Conservation (phyloP, 2,797 vertebrate genomes). For the Oophaga sylvatica region DNA sequence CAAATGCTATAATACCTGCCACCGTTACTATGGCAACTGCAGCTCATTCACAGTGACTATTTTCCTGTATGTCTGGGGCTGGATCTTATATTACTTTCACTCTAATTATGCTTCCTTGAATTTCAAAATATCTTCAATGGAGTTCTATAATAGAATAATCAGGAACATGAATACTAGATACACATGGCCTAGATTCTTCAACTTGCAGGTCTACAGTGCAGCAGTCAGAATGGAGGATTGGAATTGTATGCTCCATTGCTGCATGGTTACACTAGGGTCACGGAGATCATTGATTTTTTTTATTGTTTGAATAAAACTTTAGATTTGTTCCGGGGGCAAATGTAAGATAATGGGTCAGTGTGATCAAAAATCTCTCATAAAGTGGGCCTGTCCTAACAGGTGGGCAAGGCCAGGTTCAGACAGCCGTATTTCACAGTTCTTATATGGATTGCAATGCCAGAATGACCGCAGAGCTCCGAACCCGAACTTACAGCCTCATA, state of each 20-base stretch:
- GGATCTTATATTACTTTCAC: background rate
- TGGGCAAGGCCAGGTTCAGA: background rate
- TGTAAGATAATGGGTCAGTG: background rate
- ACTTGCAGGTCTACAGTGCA: background rate
- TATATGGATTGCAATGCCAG: too few relatives aligned
- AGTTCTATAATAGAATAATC: background rate
- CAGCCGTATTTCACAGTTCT: too few relatives aligned
- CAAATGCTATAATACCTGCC: constrained; percentile 64
- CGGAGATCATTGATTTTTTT: background rate
- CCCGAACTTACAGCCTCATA: too few relatives aligned
- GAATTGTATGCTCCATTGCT: background rate
- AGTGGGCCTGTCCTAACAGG: background rate
- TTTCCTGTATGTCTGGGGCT: constrained; percentile 55
- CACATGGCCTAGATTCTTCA: background rate
- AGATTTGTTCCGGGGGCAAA: too few relatives aligned
- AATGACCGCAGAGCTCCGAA: too few relatives aligned
- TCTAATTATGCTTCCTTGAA: constrained; percentile 41
- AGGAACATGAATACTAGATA: background rate
- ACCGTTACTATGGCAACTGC: constrained; percentile 68
- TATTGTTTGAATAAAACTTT: background rate
- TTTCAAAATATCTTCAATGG: background rate
- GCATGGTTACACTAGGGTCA: background rate
- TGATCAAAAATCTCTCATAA: background rate
- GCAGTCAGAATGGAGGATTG: background rate
- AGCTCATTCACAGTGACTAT: constrained; percentile 62